Evolutionary conservation across 2,888 invertebrate species (phyloP).

Genomic region (Emmelina monodactyla): DNA sequence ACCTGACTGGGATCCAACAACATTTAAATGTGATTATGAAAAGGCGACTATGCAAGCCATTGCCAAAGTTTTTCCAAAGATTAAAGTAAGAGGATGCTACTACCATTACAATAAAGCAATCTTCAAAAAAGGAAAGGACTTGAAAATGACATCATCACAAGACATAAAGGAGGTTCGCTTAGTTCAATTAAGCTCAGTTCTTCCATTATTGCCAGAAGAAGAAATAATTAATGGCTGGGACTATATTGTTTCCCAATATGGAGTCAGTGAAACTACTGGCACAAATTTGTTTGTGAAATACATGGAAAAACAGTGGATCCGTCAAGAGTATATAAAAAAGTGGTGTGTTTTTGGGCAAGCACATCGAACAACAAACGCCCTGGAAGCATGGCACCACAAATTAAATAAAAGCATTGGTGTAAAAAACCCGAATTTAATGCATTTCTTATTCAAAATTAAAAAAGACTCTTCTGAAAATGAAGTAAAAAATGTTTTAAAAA

Average conservation of each 20-base stretch:
- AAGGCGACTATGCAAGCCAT: constrained; percentile 7
- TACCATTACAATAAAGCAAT: constrained; percentile 11
- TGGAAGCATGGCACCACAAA: constrained; percentile 8
- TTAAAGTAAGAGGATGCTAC: constrained; percentile 11
- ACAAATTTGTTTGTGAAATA: constrained; percentile 7
- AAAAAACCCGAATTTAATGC: constrained; percentile 8
- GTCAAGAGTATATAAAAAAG: constrained; percentile 8
- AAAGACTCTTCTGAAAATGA: constrained; percentile 7
- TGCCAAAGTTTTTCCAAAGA: constrained; percentile 9
- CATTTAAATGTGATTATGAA: constrained; percentile 11
- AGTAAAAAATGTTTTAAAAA: constrained; percentile 6
- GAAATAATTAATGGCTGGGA: constrained; percentile 9
- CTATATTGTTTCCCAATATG: constrained; percentile 8
- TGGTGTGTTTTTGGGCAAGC: constrained; percentile 8
- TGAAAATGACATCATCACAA: constrained; percentile 8
- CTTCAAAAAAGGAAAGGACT: constrained; percentile 9
- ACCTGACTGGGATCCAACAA: constrained; percentile 11
- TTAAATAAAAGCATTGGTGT: constrained; percentile 8
- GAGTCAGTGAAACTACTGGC: constrained; percentile 9
- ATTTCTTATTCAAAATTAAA: constrained; percentile 6
- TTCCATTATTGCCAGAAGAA: constrained; percentile 8
- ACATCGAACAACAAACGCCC: constrained; percentile 8
- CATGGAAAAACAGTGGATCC: constrained; percentile 9
- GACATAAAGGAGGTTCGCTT: constrained; percentile 8
- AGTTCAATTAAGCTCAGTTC: constrained; percentile 8